Evolutionary conservation across 2,113 vertebrate species (phyloP).

Genomic region (Columbina picui): DNA sequence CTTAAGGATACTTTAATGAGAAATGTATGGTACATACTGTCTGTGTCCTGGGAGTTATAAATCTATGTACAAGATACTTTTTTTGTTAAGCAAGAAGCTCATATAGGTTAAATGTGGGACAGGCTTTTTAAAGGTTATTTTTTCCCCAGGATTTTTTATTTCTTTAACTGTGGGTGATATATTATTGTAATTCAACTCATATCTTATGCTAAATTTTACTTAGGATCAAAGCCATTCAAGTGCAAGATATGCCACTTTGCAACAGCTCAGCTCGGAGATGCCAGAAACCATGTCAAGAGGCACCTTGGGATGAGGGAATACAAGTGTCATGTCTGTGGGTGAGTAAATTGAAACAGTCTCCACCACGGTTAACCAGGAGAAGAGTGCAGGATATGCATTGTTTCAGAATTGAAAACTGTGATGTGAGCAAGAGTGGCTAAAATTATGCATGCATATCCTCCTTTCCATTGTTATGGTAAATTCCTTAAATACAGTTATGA

Average conservation of each 20-base stretch:
- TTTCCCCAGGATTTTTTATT: slow-evolving; percentile 49
- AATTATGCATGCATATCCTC: slow-evolving; percentile 82
- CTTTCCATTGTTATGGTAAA: slow-evolving; percentile 87
- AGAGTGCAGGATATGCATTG: slow-evolving; percentile 68
- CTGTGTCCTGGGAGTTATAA: slow-evolving; percentile 31
- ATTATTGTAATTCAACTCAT: slow-evolving; percentile 76
- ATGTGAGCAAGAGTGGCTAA: slow-evolving; percentile 77
- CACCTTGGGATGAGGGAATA: slow-evolving; percentile 99
- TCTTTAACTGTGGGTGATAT: slow-evolving; percentile 61
- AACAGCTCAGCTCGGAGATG: slow-evolving; percentile 97
- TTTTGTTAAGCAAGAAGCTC: slow-evolving; percentile 58
- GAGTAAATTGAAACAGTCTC: slow-evolving; percentile 80
- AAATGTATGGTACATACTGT: neutral
- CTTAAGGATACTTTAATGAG: slow-evolving; percentile 24
- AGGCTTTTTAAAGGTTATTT: slow-evolving; percentile 57
- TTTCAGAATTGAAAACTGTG: slow-evolving; percentile 72
- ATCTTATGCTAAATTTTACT: slow-evolving; percentile 80
- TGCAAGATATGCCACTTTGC: slow-evolving; percentile 99
- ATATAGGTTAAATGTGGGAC: slow-evolving; percentile 58
- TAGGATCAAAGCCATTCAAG: slow-evolving; percentile 98
- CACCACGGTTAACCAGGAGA: slow-evolving; percentile 55
- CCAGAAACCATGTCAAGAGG: slow-evolving; percentile 97
- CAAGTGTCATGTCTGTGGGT: slow-evolving; percentile 99
- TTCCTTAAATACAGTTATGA: slow-evolving; percentile 87
- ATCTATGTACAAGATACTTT: slow-evolving; percentile 18